Base-by-base conservation (phyloP, 2,113 vertebrate species). In the Tapirus terrestris region DNA sequence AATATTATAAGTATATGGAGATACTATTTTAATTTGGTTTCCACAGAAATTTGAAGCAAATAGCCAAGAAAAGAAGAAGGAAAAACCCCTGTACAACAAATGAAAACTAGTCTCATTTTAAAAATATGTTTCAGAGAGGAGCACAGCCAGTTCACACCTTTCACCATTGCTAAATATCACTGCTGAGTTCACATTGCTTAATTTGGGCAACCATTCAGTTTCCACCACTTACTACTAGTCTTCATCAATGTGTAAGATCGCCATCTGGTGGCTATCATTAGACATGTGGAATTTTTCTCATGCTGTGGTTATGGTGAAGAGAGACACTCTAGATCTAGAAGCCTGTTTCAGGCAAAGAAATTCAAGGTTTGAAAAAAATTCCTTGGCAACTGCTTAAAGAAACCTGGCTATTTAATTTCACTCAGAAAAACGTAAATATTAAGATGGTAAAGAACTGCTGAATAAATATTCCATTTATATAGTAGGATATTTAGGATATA, bases 231-330 rank as follows among this genome's bases (percentile, higher is more conserved):
- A 27, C 16, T 17, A 58, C 33, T 9, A 11, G 39, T 10, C 39
- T 80, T 77, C 25, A 33, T 8, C 63, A 5, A 39, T 0, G 25
- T 20, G 8, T 25, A 82, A 53, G 39, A 89, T 43, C 67, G 25
- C 95, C 97, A 96, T 68, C 96, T 96, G 92, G 96, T 80, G 95
- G 92, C 23, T 27, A 13, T 33, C 23, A 58, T 5, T 21, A 63
- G 67, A 79, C 89, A 70, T 8, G 53, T 1, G n/a, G 36, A 2
- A 8, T 6, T 10, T 33, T 48, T 65, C 67, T 68, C n/a, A 12
- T 4, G 4, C 6, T 45, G 25, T 48, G 17, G 6, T 60, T 4
- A 33, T 1, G 31, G 8, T 31, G 31, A 81, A 89, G 12, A 81
- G 4, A 86, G 82, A 6, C 20, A 10, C 36, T 5, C 31, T 48